phyloP scores from a whole-genome alignment of 2,888 invertebrate genomes.

The Sinotaia quadrata region DNA sequence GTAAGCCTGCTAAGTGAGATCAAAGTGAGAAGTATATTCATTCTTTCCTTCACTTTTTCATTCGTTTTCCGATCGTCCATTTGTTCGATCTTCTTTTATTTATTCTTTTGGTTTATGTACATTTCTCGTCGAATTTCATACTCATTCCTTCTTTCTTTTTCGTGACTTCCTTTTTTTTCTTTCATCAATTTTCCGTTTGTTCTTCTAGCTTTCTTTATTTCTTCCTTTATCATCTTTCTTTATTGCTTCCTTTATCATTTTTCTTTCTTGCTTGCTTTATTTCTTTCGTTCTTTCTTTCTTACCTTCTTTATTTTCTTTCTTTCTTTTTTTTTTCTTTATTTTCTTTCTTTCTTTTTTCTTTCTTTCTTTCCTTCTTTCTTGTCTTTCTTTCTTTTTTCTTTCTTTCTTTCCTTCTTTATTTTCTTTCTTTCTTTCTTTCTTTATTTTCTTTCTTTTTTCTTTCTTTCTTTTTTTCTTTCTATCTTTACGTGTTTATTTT shows the following conservation, averaged over 20 bases:
- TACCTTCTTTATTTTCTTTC: background rate
- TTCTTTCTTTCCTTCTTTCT: conserved; percentile 2
- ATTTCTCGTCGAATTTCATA: background rate
- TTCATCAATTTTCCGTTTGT: conserved; percentile 14
- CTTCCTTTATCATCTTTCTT: conserved; percentile 1
- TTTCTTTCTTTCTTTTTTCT: background rate
- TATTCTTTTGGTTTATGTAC: too few species aligned
- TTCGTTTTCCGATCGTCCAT: background rate
- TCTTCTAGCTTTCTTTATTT: background rate
- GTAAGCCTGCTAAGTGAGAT: too few species aligned
- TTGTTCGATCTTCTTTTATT: background rate
- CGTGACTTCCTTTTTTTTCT: background rate
- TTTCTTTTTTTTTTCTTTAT: background rate
- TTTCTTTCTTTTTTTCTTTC: background rate
- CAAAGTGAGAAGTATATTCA: too few species aligned
- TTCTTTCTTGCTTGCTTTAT: background rate
- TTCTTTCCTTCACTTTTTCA: background rate
- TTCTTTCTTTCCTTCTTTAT: background rate
- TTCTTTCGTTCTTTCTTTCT: background rate
- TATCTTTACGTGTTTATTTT: background rate
- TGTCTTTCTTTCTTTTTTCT: background rate
- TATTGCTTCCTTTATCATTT: conserved; percentile 7
- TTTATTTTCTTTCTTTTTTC: background rate
- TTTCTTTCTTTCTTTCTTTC: background rate
- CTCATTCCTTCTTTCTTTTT: background rate